phyloP scores from a whole-genome alignment of 2,888 invertebrate genomes.

The Lamellibrachia satsuma region DNA sequence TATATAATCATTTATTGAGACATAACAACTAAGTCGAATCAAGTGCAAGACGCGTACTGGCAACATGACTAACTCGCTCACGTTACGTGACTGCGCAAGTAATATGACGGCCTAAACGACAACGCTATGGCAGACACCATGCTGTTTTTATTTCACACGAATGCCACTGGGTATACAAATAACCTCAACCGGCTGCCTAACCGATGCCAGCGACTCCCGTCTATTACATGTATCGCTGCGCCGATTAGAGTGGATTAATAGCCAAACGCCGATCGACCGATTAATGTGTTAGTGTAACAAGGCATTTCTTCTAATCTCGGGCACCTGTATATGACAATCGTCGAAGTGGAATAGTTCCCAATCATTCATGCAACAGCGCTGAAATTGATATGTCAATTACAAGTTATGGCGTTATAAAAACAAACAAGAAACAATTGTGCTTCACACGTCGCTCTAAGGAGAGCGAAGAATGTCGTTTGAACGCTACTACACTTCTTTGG shows the following conservation, averaged over 20 bases:
- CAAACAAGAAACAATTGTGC: background rate
- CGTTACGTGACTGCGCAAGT: background rate
- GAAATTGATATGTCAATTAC: background rate
- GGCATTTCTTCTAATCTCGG: background rate
- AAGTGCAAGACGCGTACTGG: background rate
- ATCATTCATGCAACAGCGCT: background rate
- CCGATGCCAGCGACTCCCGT: background rate
- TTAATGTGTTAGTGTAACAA: background rate
- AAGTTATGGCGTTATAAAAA: background rate
- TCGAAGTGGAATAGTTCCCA: background rate
- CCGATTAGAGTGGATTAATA: background rate
- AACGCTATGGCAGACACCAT: background rate
- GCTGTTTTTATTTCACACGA: background rate
- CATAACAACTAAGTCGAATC: background rate
- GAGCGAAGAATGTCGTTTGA: background rate
- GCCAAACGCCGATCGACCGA: background rate
- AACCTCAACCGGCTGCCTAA: background rate
- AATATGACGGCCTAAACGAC: background rate
- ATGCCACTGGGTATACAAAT: background rate
- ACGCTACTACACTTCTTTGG: background rate
- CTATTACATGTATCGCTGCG: background rate
- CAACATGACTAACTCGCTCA: background rate
- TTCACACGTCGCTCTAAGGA: background rate
- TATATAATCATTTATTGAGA: background rate
- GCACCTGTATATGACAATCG: background rate